Evolutionary conservation across 64 coral and sea anemone genomes (phyloP).

Genomic region (Montipora efflorescens): DNA sequence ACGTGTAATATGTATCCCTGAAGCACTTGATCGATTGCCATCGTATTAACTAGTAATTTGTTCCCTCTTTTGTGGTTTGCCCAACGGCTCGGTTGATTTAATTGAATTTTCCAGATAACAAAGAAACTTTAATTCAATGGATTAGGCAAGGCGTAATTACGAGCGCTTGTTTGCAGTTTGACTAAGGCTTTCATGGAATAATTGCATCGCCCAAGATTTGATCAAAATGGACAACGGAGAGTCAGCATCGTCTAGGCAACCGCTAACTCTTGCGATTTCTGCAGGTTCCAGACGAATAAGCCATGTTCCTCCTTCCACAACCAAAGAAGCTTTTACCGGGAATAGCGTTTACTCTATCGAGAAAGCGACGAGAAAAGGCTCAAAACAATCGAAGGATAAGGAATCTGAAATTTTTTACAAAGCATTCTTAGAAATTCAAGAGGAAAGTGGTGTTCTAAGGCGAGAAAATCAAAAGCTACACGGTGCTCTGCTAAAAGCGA

Average conservation of each 20-base stretch:
- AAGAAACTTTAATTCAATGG: slow-evolving; percentile 2
- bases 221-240: slow-evolving; percentile 5
- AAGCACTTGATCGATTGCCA: too few species aligned
- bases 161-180: background rate
- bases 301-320: background rate
- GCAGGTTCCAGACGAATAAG: background rate
- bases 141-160: background rate
- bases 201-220: background rate
- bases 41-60: background rate
- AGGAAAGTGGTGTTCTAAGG: slow-evolving; percentile 47
- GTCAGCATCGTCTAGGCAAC: background rate
- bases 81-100: background rate
- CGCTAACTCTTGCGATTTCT: background rate
- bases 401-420: slow-evolving; percentile 46
- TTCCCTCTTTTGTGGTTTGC: background rate
- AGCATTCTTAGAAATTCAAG: slow-evolving; percentile 38
- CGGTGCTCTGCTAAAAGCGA: slow-evolving; percentile 23
- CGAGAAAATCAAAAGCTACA: slow-evolving; percentile 47
- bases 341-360: slow-evolving; percentile 38
- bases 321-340: background rate
- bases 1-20: too few species aligned
- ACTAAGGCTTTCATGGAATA: background rate
- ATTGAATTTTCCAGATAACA: background rate
- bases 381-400: slow-evolving; percentile 35
- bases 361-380: background rate